Evolutionary conservation across 2,113 vertebrate genomes (phyloP), one percentile per base, ranked within the genome.

Genomic region (Galemys pyrenaicus): DNA sequence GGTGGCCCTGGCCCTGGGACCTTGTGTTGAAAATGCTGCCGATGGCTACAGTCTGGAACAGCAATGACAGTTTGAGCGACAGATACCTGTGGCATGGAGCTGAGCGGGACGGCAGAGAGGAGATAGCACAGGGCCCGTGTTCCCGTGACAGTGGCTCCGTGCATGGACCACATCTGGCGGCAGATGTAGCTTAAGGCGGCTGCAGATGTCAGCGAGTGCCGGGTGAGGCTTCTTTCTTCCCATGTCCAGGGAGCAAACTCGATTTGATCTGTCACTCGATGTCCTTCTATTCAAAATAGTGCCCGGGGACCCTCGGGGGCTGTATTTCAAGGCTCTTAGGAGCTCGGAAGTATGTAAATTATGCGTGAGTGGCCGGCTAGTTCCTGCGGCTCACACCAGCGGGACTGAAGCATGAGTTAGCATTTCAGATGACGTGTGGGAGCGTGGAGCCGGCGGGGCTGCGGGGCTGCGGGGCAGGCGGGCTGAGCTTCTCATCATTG

Each of bases 331-430:
- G 93, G 89, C 80, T 73, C 87, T 39, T 4, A 64, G 94, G 65
- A 88, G 70, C 70, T 77, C n/a, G 80, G 92, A 80, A 90, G 96
- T 93, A 90, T 95, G 95, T 96, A 96, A 93, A 96, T 97, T 94
- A 65, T 74, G 30, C 0, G 22, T 71, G 77, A 95, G 75, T 84
- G 89, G 93, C 89, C 95, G 78, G 88, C 91, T n/a, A 12, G 67
- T 49, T 86, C 93, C 90, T 17, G 3, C 79, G 78, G 91, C 93
- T 91, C 89, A 78, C 39, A 7, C 58, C 71, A 11, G 81, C 77
- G 56, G 86, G 91, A 68, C n/a, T 87, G 91, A 84, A 95, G 90
- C 79, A 78, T 94, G 95, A 94, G 94, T 86, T 95, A 93, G 80
- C 71, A 41, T 96, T 93, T 84, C 65, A 0, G 54, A 95, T 94